Conservation (phyloP, 1,140 invertebrate species). For the Eumaeus atala region DNA sequence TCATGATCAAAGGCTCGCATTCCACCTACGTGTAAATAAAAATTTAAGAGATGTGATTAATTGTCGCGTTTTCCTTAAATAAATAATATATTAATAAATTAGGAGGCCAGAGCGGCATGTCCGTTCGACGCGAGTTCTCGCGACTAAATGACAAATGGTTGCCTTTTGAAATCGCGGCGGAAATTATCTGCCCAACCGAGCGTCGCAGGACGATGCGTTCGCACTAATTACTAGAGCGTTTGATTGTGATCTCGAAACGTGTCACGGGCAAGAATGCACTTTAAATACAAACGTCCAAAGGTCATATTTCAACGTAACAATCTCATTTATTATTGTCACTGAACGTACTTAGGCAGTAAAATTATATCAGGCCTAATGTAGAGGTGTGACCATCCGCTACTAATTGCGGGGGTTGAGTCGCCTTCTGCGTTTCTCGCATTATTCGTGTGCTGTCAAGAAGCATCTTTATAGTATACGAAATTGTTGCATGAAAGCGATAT, state of each 20-base stretch:
- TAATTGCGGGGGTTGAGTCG: slow-evolving; percentile 60
- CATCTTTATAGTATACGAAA: slow-evolving; percentile 44
- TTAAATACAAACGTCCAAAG: slow-evolving; percentile 29
- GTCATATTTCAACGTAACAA: slow-evolving; percentile 24
- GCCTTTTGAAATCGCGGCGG: slow-evolving; percentile 68
- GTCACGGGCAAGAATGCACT: slow-evolving; percentile 29
- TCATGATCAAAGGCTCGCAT: slow-evolving; percentile 58
- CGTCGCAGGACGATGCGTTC: slow-evolving; percentile 59
- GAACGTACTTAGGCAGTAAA: slow-evolving; percentile 70
- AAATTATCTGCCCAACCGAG: slow-evolving; percentile 70
- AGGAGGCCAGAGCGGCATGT: slow-evolving; percentile 55
- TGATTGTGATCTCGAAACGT: slow-evolving; percentile 56
- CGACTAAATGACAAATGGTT: slow-evolving; percentile 68
- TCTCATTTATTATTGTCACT: slow-evolving; percentile 57
- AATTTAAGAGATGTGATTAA: slow-evolving; percentile 68
- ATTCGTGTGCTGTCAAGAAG: slow-evolving; percentile 52
- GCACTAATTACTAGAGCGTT: slow-evolving; percentile 69
- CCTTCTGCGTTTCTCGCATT: slow-evolving; percentile 38
- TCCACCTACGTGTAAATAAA: slow-evolving; percentile 61
- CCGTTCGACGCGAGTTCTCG: slow-evolving; percentile 57
- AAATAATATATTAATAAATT: slow-evolving; percentile 73
- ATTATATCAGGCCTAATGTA: slow-evolving; percentile 62
- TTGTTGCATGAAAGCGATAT: slow-evolving; percentile 44
- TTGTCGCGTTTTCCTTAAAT: slow-evolving; percentile 68
- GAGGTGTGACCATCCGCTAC: slow-evolving; percentile 68